Evolutionary conservation across 2,888 invertebrate species (phyloP).

Genomic region (Caenorhabditis sinica): DNA sequence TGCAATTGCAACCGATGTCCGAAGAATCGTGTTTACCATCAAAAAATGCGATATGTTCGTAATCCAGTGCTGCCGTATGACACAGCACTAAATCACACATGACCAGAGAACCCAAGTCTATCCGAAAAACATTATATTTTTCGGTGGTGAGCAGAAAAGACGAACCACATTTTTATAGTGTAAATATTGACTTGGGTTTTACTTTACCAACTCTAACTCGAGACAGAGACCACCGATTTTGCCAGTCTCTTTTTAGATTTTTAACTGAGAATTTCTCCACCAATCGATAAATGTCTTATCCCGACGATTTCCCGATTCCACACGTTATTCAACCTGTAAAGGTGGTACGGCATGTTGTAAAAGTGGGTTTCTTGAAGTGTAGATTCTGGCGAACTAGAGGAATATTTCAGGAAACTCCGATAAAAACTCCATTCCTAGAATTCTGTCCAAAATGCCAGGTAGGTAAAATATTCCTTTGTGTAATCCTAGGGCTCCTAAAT

Average conservation of each 20-base stretch:
- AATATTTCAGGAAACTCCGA: slow-evolving; percentile 47
- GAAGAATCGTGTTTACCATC: slow-evolving; percentile 9
- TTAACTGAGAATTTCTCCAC: not conserved
- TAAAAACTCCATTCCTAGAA: slow-evolving; percentile 52
- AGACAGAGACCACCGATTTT: slow-evolving; percentile 11
- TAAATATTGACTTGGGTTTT: slow-evolving; percentile 59
- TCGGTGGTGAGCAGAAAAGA: not conserved
- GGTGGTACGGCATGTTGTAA: slow-evolving; percentile 49
- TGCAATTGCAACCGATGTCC: not conserved
- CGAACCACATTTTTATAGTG: slow-evolving; percentile 26
- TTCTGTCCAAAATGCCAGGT: slow-evolving; percentile 55
- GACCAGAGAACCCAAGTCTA: slow-evolving; percentile 35
- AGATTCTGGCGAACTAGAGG: not conserved
- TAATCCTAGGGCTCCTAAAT: not conserved
- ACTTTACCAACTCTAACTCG: slow-evolving; percentile 49
- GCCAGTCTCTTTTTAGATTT: slow-evolving; percentile 35
- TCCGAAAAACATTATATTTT: slow-evolving; percentile 45
- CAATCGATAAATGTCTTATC: slow-evolving; percentile 53
- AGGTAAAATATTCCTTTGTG: not conserved
- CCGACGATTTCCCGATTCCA: slow-evolving; percentile 57
- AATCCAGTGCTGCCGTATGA: slow-evolving; percentile 34
- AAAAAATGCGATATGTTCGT: slow-evolving; percentile 5
- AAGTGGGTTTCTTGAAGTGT: slow-evolving; percentile 19
- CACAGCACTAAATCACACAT: slow-evolving; percentile 23
- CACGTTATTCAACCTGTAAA: slow-evolving; percentile 57